These are phyloP conservation scores for Lepidochrysops patricia DNA, from an alignment of 2,888 invertebrate genomes.

Conservation along the genomic window DNA sequence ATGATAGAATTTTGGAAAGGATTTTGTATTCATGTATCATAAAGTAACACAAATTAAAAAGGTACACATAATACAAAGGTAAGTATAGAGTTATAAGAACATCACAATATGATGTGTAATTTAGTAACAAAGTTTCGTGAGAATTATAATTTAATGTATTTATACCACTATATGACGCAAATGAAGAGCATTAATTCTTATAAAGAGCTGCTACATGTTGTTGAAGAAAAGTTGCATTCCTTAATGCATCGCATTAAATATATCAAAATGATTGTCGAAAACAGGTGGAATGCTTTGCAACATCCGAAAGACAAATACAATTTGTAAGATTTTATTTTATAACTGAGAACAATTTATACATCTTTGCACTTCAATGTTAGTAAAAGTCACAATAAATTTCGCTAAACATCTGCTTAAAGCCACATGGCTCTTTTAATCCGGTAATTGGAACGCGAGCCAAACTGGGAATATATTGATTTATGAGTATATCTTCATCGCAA, in stretches of 20 bases:
- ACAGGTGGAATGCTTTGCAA: neutral
- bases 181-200: neutral
- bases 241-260: neutral
- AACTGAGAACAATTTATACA: neutral
- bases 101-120: too few relatives aligned
- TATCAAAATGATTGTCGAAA: neutral
- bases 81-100: too few relatives aligned
- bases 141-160: too few relatives aligned
- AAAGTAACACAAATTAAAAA: too few relatives aligned
- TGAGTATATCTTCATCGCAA: conserved; percentile 13
- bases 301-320: neutral
- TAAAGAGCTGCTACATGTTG: neutral
- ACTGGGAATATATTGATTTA: neutral
- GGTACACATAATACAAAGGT: too few relatives aligned
- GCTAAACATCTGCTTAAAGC: too few relatives aligned
- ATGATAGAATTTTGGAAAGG: neutral
- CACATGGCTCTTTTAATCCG: neutral
- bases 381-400: neutral
- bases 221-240: neutral
- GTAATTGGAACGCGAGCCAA: neutral
- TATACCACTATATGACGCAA: too few relatives aligned
- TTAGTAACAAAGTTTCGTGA: too few relatives aligned
- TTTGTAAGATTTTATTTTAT: neutral
- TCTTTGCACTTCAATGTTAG: neutral
- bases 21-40: neutral